phyloP scores from a whole-genome alignment of 2,888 invertebrate genomes.

The Glaucopsyche alexis region DNA sequence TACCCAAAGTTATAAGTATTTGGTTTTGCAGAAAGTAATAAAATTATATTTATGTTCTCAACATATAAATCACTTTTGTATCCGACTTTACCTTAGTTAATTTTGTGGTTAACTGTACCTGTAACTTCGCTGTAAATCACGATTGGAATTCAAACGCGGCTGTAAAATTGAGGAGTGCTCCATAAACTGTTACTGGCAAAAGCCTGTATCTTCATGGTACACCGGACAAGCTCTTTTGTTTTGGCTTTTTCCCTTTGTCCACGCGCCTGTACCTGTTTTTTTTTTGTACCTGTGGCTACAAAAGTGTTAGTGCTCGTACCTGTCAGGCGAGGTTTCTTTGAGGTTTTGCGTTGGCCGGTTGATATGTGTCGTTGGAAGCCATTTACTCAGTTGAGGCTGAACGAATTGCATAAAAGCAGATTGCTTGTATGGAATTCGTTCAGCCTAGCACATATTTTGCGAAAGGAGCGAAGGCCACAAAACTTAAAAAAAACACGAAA shows the following conservation, averaged over 20 bases:
- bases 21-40: too few relatives aligned
- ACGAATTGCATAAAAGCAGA: too few relatives aligned
- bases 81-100: not conserved
- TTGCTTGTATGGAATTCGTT: too few relatives aligned
- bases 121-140: not conserved
- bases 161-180: constrained; percentile 6
- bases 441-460: too few relatives aligned
- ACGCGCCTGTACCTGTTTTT: not conserved
- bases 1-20: too few relatives aligned
- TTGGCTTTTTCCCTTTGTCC: constrained; percentile 33
- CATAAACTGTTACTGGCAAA: constrained; percentile 34
- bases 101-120: not conserved
- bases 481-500: too few relatives aligned
- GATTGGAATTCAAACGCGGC: not conserved
- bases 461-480: too few relatives aligned
- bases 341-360: not conserved
- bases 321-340: constrained; percentile 1
- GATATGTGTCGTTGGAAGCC: not conserved
- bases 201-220: constrained; percentile 39
- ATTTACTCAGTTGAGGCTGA: not conserved
- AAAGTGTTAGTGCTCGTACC: not conserved
- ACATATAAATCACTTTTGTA: not conserved
- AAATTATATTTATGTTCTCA: too few relatives aligned
- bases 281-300: not conserved
- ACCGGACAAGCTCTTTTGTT: constrained; percentile 38